Base-by-base conservation (phyloP, 2,888 invertebrate genomes). In the Sesia apiformis region DNA sequence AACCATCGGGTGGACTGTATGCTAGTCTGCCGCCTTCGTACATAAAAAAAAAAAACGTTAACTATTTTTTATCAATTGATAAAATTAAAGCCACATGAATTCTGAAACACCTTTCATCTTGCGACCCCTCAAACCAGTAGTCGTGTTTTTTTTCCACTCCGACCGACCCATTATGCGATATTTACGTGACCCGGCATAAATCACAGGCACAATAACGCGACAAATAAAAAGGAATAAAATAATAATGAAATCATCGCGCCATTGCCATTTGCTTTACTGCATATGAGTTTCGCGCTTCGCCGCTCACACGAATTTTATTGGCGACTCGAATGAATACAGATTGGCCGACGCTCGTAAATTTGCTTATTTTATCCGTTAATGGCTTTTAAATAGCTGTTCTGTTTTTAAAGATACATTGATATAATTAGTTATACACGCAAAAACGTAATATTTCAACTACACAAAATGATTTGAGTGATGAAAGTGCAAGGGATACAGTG, bases 101-200 rank as follows among this genome's bases (percentile, higher is more conserved):
- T 23, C 23, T 23, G 23, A 23, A 23, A 1, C 23, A 23, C 7
- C 46, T 46, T 46, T 0, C 1, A 6, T 8, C 5, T 46, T 46
- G 46, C 7, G 46, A n/a, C 8, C 46, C 46, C 8, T 46, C 46
- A 23, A 46, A 43, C 41, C 55, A 40, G 57, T 55, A 57, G 57
- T 55, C 57, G 51, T 55, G 38, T 50, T 50, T 50, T 50, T 50
- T 42, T 6, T 42, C 7, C 50, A 50, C 4, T 46, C 8, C 60
- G 60, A 64, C 63, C 56, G 64, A 60, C 62, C 64, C 70, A 70
- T 68, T 72, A 70, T 66, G 60, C 69, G 67, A 66, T 67, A 66
- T 65, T 69, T 70, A 75, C 78, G 78, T 78, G 81, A 74, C 73
- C 67, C 58, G 65, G 76, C 81, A 79, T 78, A 77, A 75, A 79